Conservation (phyloP, 2,113 vertebrate species). For the Vidua macroura region DNA sequence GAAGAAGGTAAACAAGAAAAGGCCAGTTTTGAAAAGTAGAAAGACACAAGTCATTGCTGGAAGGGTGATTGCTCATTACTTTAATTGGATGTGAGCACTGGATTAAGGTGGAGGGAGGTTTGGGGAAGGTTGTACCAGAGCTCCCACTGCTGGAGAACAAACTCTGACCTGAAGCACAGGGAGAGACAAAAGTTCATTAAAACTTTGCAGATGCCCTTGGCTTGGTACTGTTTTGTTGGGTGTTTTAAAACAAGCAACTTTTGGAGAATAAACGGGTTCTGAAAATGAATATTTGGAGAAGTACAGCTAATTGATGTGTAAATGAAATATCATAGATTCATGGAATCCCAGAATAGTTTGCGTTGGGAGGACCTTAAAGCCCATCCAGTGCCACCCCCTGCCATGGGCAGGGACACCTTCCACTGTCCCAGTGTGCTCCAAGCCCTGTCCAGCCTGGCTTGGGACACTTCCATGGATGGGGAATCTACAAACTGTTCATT, state of each 20-base stretch:
- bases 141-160: slow-evolving; percentile 50
- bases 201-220: neutral
- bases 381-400: neutral
- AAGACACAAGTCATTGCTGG: accelerated
- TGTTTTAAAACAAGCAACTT: neutral
- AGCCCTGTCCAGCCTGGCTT: neutral
- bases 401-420: neutral
- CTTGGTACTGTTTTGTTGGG: neutral
- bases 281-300: neutral
- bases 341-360: neutral
- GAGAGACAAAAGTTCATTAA: neutral
- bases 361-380: neutral
- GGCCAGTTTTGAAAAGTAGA: neutral
- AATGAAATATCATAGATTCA: neutral
- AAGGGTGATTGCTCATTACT: neutral
- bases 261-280: neutral
- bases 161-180: neutral
- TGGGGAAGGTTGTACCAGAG: slow-evolving; percentile 24
- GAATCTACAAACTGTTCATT: neutral
- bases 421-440: neutral
- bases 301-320: neutral
- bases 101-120: neutral
- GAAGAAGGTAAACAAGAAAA: neutral
- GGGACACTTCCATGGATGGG: neutral
- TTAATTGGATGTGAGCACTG: neutral